Percentiles rank a stretch among this genome's conserved stretches.
Conservation (phyloP, 1,140 invertebrate genomes). For the Penaeus indicus region DNA sequence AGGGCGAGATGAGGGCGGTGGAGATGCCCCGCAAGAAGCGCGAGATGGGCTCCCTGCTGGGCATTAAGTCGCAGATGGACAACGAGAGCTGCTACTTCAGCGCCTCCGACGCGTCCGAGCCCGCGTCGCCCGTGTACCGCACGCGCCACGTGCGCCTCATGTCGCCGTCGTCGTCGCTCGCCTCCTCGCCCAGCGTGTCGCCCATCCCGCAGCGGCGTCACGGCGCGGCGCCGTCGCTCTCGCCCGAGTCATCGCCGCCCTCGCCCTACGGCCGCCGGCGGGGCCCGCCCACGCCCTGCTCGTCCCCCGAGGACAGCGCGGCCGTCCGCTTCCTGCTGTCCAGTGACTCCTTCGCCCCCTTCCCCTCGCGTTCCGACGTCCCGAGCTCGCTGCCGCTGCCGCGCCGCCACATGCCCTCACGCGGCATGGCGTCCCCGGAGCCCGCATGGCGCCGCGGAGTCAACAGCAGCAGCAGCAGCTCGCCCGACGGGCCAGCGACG, state of each 20-base stretch:
- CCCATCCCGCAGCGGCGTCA: not conserved
- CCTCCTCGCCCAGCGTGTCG: constrained; percentile 21
- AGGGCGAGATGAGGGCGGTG: constrained; percentile 38
- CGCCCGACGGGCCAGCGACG: not conserved
- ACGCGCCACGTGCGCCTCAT: not conserved
- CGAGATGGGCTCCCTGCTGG: not conserved
- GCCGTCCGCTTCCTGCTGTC: too few species aligned
- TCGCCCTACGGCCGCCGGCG: constrained; percentile 35
- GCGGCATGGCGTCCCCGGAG: not conserved
- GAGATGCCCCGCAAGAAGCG: constrained; percentile 49
- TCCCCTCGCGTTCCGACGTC: not conserved
- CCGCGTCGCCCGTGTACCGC: constrained; percentile 50
- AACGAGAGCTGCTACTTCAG: constrained; percentile 64
- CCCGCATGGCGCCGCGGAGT: not conserved
- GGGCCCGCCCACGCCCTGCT: constrained; percentile 15
- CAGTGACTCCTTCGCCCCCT: not conserved
- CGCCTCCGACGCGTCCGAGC: constrained; percentile 59
- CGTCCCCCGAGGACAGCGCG: constrained; percentile 30
- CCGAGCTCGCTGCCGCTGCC: constrained; percentile 35
- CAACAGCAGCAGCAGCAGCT: not conserved
- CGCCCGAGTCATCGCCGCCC: constrained; percentile 48
- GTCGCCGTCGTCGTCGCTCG: constrained; percentile 12
- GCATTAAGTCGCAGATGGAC: constrained; percentile 27
- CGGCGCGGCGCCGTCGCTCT: not conserved
- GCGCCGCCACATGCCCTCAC: constrained; percentile 13